Conservation (phyloP, 2,113 vertebrate genomes). For the Lathamus discolor region DNA sequence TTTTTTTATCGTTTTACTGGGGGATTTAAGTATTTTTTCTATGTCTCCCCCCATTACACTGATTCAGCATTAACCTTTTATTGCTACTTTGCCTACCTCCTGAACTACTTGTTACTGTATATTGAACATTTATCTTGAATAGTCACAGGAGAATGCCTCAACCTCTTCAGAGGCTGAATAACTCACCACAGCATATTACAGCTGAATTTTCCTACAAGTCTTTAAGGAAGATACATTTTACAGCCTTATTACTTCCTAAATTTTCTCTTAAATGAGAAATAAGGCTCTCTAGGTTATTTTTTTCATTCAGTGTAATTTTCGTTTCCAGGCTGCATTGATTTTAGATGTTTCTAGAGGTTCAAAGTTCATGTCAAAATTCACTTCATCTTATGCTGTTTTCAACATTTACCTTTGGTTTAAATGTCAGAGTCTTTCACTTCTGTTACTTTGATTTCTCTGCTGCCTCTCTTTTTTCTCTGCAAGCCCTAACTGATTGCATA, state of each 20-base stretch:
- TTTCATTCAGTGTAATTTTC: not conserved
- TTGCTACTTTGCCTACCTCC: not conserved
- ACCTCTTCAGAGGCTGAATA: not conserved
- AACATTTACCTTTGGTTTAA: slow-evolving; percentile 3
- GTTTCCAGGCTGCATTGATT: not conserved
- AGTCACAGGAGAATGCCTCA: not conserved
- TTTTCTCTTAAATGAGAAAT: not conserved
- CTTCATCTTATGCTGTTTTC: not conserved
- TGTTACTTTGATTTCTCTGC: slow-evolving; percentile 10
- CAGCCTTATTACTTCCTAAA: not conserved
- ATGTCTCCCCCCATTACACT: not conserved
- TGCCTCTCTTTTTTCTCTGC: not conserved
- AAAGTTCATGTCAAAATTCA: not conserved
- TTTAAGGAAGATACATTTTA: not conserved
- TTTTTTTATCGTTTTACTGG: not conserved
- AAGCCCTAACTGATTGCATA: not conserved
- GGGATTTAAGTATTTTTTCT: not conserved
- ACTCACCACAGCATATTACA: not conserved
- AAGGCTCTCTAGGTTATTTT: not conserved
- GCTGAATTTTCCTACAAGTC: not conserved
- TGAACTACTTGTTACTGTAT: not conserved
- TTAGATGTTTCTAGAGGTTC: not conserved
- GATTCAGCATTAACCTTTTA: not conserved
- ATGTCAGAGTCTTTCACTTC: slow-evolving; percentile 54
- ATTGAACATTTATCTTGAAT: not conserved